phyloP scores from a whole-genome alignment of 2,888 invertebrate species.

The Busseola fusca region DNA sequence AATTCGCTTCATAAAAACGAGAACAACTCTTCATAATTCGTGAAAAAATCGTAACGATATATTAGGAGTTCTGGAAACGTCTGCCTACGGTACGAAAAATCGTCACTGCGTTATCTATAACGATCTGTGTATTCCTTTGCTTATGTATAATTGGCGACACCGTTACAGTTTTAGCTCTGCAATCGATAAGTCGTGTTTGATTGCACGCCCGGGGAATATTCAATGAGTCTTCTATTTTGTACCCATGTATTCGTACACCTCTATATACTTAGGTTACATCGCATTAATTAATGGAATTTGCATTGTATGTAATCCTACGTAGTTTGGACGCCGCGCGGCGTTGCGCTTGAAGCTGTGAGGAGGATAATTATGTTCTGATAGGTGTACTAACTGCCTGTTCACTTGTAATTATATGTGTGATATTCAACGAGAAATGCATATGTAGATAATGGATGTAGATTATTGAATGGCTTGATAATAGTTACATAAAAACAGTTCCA shows the following conservation, averaged over 20 bases:
- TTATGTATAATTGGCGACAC: conserved; percentile 77
- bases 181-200: conserved; percentile 81
- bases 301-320: conserved; percentile 62
- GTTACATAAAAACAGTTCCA: neutral
- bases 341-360: conserved; percentile 27
- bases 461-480: neutral
- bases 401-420: conserved; percentile 47
- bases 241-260: conserved; percentile 39
- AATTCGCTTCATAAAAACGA: conserved; percentile 29
- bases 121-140: conserved; percentile 65
- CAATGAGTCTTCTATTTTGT: conserved; percentile 65
- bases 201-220: conserved; percentile 72
- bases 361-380: conserved; percentile 53
- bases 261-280: conserved; percentile 58
- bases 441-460: neutral
- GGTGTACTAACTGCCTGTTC: conserved; percentile 41
- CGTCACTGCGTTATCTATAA: conserved; percentile 12
- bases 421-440: conserved; percentile 10
- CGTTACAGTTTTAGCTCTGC: conserved; percentile 75
- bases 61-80: conserved; percentile 2
- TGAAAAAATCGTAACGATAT: conserved; percentile 19
- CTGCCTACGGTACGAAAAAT: conserved; percentile 6
- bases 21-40: conserved; percentile 4
- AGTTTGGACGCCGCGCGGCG: conserved; percentile 45
- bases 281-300: conserved; percentile 74